Base-by-base conservation (phyloP, 2,888 invertebrate species). In the Teinopalpus imperialis region DNA sequence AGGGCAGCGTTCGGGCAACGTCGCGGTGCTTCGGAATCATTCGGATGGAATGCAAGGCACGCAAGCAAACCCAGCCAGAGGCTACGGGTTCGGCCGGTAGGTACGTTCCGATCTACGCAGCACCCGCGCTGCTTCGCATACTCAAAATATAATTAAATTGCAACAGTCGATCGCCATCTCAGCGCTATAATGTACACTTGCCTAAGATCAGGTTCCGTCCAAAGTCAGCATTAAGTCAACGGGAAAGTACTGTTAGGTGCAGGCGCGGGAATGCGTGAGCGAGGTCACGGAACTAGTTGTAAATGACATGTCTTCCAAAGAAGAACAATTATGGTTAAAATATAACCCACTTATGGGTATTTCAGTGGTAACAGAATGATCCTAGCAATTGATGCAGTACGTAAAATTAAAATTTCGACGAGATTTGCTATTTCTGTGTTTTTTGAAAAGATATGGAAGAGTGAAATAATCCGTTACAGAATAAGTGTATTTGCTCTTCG, bases 261-360 rank as follows among this genome's bases (percentile, higher is more conserved):
- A 87, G 74, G 83, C 88, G 83, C 81, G 85, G 86, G 88, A 86
- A 88, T 87, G 88, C 83, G 87, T 88, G 82, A 85, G 88, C 88
- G 88, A 88, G 88, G 88, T 88, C 88, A 88, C 87, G 78, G 85
- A 88, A 86, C 88, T 88, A 87, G 86, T 88, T 82, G 86, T 86
- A 80, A 82, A 62, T 41, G 41, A 46, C 87, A 83, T 79, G 79
- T 75, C 78, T 81, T 78, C 75, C 74, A 72, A 77, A 70, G 76
- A 82, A 74, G 74, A 79, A 76, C 70, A 65, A 73, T 71, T 75
- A 65, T 74, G 69, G 70, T 74, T 63, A 65, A 71, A 74, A 76
- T 71, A 71, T 56, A 56, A 53, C 47, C 27, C 21, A 40, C 32
- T 39, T 27, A 45, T 10, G 24, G 21, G 2, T 32, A 26, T 21